phyloP scores from a whole-genome alignment of 2,797 vertebrate species.

The Limnodromus scolopaceus region DNA sequence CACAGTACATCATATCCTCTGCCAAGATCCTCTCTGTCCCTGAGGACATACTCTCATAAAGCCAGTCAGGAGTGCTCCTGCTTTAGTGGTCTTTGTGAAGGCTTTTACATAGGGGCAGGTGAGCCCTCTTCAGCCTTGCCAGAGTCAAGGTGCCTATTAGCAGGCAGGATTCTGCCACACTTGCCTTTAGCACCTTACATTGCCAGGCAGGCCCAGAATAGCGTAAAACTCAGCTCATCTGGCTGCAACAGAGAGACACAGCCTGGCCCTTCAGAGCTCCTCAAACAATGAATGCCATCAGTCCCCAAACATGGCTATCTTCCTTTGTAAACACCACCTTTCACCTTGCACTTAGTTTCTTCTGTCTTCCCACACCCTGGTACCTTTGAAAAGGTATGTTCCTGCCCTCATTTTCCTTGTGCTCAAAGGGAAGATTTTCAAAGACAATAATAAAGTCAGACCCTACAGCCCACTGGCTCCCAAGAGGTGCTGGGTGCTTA shows the following conservation, averaged over 20 bases:
- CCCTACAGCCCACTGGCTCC: neutral
- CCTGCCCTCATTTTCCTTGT: neutral
- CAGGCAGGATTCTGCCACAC: neutral
- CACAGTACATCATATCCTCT: neutral
- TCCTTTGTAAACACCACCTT: neutral
- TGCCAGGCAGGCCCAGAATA: neutral
- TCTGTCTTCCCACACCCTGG: neutral
- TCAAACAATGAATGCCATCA: neutral
- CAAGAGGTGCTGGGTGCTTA: neutral
- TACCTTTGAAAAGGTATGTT: neutral
- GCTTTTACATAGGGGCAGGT: accelerated
- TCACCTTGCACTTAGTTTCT: neutral
- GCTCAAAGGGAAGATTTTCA: neutral
- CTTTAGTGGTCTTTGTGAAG: neutral
- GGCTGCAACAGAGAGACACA: neutral
- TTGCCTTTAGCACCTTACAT: neutral
- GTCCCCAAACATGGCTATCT: neutral
- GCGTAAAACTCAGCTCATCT: neutral
- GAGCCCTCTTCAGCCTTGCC: neutral
- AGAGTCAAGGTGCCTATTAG: neutral
- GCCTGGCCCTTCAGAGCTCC: neutral
- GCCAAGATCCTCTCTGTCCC: neutral
- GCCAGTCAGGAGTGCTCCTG: neutral
- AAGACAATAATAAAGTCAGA: neutral
- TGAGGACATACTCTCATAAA: neutral